Evolutionary conservation across 2,888 invertebrate genomes (phyloP).

Genomic region (Temnothorax unifasciatus): DNA sequence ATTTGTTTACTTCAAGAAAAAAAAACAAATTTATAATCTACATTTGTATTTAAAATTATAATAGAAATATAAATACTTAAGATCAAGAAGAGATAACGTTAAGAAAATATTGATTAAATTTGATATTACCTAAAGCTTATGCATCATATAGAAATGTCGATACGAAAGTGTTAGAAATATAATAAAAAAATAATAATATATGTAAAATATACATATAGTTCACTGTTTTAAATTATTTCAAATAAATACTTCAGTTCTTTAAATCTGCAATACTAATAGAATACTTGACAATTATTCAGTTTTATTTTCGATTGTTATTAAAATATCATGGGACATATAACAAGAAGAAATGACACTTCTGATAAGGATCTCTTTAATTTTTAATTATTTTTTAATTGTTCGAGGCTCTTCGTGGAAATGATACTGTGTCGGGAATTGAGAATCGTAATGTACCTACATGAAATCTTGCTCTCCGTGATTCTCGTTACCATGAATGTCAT

Average conservation of each 20-base stretch:
- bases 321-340: not conserved
- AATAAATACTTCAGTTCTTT: not conserved
- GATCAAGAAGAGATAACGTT: not conserved
- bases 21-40: not conserved
- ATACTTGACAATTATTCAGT: not conserved
- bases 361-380: not conserved
- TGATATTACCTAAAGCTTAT: not conserved
- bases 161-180: not conserved
- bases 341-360: not conserved
- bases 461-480: not conserved
- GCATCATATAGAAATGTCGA: not conserved
- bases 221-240: not conserved
- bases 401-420: not conserved
- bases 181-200: not conserved
- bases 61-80: not conserved
- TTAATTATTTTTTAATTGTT: not conserved
- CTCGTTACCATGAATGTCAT: not conserved
- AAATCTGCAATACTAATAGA: not conserved
- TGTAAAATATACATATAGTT: not conserved
- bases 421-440: not conserved
- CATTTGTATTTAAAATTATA: conserved; percentile 1
- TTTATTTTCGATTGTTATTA: not conserved
- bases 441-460: conserved; percentile 29
- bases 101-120: not conserved
- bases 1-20: not conserved